Evolutionary conservation across 2,797 vertebrate species (phyloP), one percentile per base, ranked within the genome.

Genomic region (Knipowitschia caucasica): DNA sequence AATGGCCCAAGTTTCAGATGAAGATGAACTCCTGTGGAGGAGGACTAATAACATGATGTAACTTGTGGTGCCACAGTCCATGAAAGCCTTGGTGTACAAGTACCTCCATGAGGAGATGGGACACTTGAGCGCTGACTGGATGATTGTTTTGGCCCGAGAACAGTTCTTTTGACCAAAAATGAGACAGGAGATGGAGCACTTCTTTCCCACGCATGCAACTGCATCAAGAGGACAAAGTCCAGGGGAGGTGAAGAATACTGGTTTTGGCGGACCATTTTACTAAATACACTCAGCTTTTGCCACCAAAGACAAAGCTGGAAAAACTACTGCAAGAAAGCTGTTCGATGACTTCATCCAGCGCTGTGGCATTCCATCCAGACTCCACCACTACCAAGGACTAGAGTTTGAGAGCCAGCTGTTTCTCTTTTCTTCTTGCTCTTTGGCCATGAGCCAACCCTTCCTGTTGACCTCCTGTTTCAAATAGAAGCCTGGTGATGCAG

Each of bases 331-430:
- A 4, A 34, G 35, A 44, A 64, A 50, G 7, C 15, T 69, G 2
- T 69, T 57, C 38, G 40, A 53, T 61, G 42, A 69, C 14, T 69
- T 69, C 0, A 52, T 64, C 14, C 35, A 50, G 24, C 14, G 10
- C 3, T 72, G 66, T 40, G 53, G 52, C 18, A 69, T 57, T 3
- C 47, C 36, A 14, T 57, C 50, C 31, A 34, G 31, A 12, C 6
- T 34, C 31, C 31, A 34, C 31, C 31, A 34, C 12, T 6, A 34
- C 31, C 7, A 34, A 34, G 12, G 31, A 14, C n/a, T n/a, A n/a
- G n/a, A n/a, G n/a, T n/a, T n/a, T n/a, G n/a, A n/a, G n/a, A n/a
- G n/a, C n/a, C n/a, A n/a, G n/a, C n/a, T n/a, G n/a, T n/a, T n/a
- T n/a, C n/a, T n/a, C n/a, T n/a, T n/a, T n/a, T n/a, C n/a, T n/a